phyloP scores from a whole-genome alignment of 2,113 vertebrate species.

The Callionymus lyra region DNA sequence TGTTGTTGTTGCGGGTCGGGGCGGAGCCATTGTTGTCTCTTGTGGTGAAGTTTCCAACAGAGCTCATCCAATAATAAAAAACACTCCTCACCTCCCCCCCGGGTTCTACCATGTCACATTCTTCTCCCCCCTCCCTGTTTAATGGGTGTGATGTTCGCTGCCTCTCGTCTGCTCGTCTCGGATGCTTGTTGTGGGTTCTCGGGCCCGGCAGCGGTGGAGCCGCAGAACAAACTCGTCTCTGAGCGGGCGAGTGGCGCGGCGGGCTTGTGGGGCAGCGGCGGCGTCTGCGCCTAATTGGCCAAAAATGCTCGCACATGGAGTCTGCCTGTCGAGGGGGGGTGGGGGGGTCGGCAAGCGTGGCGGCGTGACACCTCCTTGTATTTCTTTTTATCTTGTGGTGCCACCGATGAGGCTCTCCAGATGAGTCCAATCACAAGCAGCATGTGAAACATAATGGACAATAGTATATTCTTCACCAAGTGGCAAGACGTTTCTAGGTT shows the following conservation, averaged over 20 bases:
- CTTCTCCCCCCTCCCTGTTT: slow-evolving; percentile 43
- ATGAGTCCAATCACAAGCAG: too few relatives aligned
- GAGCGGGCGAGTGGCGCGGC: slow-evolving; percentile 34
- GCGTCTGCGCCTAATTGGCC: slow-evolving; percentile 68
- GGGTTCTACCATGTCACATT: slow-evolving; percentile 33
- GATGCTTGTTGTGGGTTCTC: slow-evolving; percentile 54
- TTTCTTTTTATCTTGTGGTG: slow-evolving; percentile 55
- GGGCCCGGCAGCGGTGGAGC: slow-evolving; percentile 57
- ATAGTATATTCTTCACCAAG: too few relatives aligned
- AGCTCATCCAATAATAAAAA: slow-evolving; percentile 43
- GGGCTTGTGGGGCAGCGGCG: slow-evolving; percentile 47
- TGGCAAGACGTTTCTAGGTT: too few relatives aligned
- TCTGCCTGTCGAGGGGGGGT: slow-evolving; percentile 45
- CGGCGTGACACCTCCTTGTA: slow-evolving; percentile 40
- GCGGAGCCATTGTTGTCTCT: slow-evolving; percentile 37
- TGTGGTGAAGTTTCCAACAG: slow-evolving; percentile 50
- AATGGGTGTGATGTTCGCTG: slow-evolving; percentile 45
- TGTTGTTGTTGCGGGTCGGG: slow-evolving; percentile 34
- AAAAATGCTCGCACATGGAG: slow-evolving; percentile 64
- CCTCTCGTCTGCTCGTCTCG: slow-evolving; percentile 43
- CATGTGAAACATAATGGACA: too few relatives aligned
- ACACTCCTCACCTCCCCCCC: slow-evolving; percentile 40
- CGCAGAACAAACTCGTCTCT: slow-evolving; percentile 54
- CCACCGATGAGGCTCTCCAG: slow-evolving; percentile 40
- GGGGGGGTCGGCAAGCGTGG: slow-evolving; percentile 39